These are phyloP conservation scores for Crotalus horridus DNA, from an alignment of 2,113 vertebrate genomes.

Conservation along the genomic window DNA sequence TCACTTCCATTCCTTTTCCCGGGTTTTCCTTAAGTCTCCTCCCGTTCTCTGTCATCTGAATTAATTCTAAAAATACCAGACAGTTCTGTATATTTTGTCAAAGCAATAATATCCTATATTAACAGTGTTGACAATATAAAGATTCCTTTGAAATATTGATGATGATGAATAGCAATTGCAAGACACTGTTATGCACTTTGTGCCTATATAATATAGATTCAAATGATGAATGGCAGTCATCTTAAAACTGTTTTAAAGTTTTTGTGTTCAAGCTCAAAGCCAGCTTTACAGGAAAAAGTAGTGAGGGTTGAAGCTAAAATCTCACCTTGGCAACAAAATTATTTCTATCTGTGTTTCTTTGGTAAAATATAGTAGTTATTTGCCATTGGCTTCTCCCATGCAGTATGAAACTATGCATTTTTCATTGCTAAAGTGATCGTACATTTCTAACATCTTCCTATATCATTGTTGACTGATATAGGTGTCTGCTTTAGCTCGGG, in stretches of 20 bases:
- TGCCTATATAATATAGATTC: background rate
- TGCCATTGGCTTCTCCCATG: background rate
- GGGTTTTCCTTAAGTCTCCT: too few species aligned
- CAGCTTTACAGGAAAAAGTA: background rate
- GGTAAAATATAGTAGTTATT: background rate
- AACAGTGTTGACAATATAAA: background rate
- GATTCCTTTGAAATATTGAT: background rate
- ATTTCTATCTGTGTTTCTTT: background rate
- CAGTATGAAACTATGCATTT: background rate
- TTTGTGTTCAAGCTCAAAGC: background rate
- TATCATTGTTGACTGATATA: background rate
- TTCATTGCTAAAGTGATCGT: background rate
- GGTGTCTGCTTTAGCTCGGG: background rate
- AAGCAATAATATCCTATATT: too few species aligned
- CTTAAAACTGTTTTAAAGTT: background rate
- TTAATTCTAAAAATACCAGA: too few species aligned
- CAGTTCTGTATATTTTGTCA: too few species aligned
- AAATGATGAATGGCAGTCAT: background rate
- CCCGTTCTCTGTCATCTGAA: too few species aligned
- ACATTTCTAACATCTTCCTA: background rate
- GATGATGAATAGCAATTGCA: background rate
- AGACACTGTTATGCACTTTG: background rate
- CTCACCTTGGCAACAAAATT: background rate
- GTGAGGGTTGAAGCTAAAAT: background rate
- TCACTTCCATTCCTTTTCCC: too few species aligned